A percentile compares a stretch with the other conserved stretches of the same genome.
phyloP scores from a whole-genome alignment of 2,888 invertebrate genomes.

The Pecten maximus region DNA sequence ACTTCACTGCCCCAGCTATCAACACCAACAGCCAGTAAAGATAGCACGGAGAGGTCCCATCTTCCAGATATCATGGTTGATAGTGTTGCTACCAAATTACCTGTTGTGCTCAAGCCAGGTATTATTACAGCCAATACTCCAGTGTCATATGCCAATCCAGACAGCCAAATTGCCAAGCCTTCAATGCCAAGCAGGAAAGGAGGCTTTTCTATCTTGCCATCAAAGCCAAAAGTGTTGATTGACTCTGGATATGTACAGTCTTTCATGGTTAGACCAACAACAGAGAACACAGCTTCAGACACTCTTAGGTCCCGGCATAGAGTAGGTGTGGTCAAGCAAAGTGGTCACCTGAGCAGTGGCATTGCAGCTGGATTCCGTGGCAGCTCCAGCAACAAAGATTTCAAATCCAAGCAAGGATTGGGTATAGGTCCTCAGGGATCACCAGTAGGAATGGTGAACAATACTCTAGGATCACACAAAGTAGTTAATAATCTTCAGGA shows the following conservation, averaged over 20 bases:
- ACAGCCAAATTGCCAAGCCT: not conserved
- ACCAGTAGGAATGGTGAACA: not conserved
- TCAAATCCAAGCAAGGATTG: not conserved
- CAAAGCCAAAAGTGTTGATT: not conserved
- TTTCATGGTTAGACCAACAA: not conserved
- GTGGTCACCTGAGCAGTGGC: not conserved
- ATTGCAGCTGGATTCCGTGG: slow-evolving; percentile 12
- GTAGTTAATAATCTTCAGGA: not conserved
- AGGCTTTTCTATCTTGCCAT: slow-evolving; percentile 5
- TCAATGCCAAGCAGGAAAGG: not conserved
- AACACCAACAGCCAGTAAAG: not conserved
- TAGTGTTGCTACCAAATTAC: not conserved
- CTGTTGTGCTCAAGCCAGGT: not conserved
- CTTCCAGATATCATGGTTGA: not conserved
- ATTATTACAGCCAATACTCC: not conserved
- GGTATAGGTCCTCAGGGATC: not conserved
- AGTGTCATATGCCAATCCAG: not conserved
- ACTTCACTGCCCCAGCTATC: not conserved
- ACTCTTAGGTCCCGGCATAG: not conserved
- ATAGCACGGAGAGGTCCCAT: not conserved
- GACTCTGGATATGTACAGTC: not conserved
- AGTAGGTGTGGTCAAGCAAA: not conserved
- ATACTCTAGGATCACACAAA: not conserved
- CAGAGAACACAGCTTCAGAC: not conserved
- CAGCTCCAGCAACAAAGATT: not conserved